Percentiles rank a stretch among this genome's conserved stretches.
phyloP scores from a whole-genome alignment of 2,113 vertebrate genomes.

The Ageneiosus marmoratus region DNA sequence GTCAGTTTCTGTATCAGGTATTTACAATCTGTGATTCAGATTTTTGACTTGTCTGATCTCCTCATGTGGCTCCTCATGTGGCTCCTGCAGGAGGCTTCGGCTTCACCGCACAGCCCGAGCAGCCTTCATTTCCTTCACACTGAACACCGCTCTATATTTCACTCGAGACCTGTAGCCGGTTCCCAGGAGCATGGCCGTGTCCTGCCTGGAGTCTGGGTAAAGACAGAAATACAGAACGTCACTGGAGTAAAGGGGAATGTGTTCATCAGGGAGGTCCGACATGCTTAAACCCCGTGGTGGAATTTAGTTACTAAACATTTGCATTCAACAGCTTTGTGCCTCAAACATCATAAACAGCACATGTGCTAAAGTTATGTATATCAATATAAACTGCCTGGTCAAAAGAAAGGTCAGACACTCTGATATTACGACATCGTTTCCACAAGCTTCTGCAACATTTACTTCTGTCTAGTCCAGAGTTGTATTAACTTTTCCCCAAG shows the following conservation, averaged over 20 bases:
- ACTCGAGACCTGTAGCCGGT: background rate
- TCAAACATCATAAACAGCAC: background rate
- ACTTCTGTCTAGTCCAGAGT: too few species aligned
- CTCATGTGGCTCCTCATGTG: too few species aligned
- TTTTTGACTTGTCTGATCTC: background rate
- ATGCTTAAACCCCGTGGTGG: background rate
- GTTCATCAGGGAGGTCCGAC: background rate
- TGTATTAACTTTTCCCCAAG: too few species aligned
- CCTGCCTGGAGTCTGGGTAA: background rate
- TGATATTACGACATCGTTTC: too few species aligned
- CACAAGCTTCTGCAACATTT: too few species aligned
- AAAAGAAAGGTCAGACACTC: too few species aligned
- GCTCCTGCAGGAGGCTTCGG: background rate
- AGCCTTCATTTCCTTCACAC: background rate
- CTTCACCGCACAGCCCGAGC: background rate
- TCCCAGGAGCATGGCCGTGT: background rate
- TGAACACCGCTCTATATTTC: background rate
- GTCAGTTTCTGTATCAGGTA: background rate
- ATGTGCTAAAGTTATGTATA: background rate
- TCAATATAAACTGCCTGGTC: too few species aligned
- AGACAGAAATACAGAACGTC: background rate
- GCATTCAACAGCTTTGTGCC: background rate
- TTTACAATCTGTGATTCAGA: background rate
- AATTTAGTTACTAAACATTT: background rate
- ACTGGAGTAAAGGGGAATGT: background rate